Evolutionary conservation across 2,113 vertebrate genomes (phyloP), one percentile per base, ranked within the genome.

Genomic region (Paracanthobrama guichenoti): DNA sequence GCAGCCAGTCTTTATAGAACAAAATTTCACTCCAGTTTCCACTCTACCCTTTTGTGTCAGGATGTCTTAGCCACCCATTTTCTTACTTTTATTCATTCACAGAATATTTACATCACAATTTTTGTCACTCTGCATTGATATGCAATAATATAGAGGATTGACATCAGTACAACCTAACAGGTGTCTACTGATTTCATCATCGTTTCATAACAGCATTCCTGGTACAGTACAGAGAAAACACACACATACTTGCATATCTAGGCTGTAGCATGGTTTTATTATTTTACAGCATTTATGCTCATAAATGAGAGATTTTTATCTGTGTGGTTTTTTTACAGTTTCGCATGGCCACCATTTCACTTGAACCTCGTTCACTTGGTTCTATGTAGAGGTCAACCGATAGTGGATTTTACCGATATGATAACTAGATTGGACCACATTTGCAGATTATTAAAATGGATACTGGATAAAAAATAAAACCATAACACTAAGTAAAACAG

Each of bases 121-220:
- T 69, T 22, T 46, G 20, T 20, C 22, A 3, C 9, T 44, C 14
- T 14, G 16, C n/a, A 18, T 46, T 42, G 14, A 73, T 26, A 55
- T 6, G 18, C 64, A 71, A 20, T 16, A 8, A 59, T 14, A 62
- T 22, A 31, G 7, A 72, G 0, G 7, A 35, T 35, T 10, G 2
- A 59, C 14, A 66, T 22, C n/a, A 44, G 22, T 7, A 48, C 22
- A 50, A 18, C 13, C 14, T 73, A n/a, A 14, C n/a, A 48, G 71
- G 14, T 74, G 44, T 74, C 44, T 44, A 74, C 26, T 24, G 46
- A 74, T 74, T 74, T 74, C 67, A 72, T 20, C 50, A 53, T 20
- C 4, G 22, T 16, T 35, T 57, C 28, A 69, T 28, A 22, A 31
- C 59, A 53, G n/a, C 82, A n/a, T 78, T 12, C 24, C 8, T 10